Evolutionary conservation across 2,113 vertebrate species (phyloP), one percentile per base, ranked within the genome.

Genomic region (Raja brachyura): DNA sequence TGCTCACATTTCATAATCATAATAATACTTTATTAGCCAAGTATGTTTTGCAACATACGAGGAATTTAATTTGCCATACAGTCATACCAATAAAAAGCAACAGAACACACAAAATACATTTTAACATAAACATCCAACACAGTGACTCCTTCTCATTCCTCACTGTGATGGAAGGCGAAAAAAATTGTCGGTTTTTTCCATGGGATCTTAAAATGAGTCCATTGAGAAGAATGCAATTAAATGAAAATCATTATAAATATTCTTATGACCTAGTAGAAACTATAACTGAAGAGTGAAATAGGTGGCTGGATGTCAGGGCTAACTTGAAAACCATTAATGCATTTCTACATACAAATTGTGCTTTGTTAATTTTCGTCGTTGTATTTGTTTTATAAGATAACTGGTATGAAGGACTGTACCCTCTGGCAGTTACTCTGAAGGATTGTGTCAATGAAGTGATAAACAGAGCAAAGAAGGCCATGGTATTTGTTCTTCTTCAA

Each of bases 401-500:
- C 94, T 98, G 98, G 98, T 97, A 96, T 68, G 98, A 98, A 9
- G 98, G 98, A 94, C 94, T 99, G 66, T 96, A 96, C 86, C 97
- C 98, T 0, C 95, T 98, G 93, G 97, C 98, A 95, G 95, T 96
- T 59, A 96, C 97, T 0, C 96, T 99, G 94, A 98, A 98, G 96
- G 97, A 98, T 93, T 98, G 98, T 94, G 98, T 99, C 95, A 96
- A 93, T 86, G 98, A 99, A 93, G 97, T 99, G 94, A 97, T 97
- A 94, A 97, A 96, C 90, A 96, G 97, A 93, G 98, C 98, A 0
- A 98, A 96, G 95, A 97, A 97, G 93, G 98, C 98, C 1, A 97
- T 99, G 98, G 98, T 97, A 0, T 99, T 99, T 93, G 97, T 99
- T 93, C 96, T 99, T 74, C 97, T 99, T 56, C 99, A 99, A 95